Conservation (phyloP, 2,113 vertebrate genomes). For the Mionectes macconnelli region DNA sequence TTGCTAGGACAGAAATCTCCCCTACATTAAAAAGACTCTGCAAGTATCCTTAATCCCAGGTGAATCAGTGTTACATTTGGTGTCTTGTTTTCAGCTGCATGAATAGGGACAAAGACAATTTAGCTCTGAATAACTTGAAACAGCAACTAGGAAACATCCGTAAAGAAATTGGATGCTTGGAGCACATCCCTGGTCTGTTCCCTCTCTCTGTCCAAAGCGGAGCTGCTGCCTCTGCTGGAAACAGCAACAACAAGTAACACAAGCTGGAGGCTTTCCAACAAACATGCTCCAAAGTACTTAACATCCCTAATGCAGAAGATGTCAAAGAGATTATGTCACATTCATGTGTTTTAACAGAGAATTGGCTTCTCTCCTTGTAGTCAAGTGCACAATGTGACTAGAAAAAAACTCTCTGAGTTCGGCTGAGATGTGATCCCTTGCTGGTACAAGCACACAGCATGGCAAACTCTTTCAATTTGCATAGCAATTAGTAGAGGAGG, state of each 20-base stretch:
- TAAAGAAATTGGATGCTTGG: background rate
- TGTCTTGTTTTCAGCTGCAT: background rate
- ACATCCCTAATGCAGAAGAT: background rate
- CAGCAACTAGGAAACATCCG: background rate
- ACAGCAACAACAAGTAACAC: background rate
- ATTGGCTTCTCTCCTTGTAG: background rate
- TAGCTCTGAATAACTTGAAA: background rate
- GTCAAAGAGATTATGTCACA: background rate
- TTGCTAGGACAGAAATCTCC: background rate
- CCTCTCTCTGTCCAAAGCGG: background rate
- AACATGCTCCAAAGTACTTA: background rate
- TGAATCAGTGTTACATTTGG: background rate
- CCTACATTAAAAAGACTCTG: background rate
- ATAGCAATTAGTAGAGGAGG: background rate
- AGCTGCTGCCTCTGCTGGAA: background rate
- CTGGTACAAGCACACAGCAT: background rate
- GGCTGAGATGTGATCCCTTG: background rate
- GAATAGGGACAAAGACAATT: background rate
- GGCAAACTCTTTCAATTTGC: conserved; percentile 15
- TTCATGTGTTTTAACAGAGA: background rate
- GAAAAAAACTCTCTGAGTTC: background rate
- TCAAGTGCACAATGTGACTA: background rate
- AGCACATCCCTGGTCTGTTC: background rate
- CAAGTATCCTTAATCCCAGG: background rate
- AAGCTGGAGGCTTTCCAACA: background rate